Evolutionary conservation across 2,113 vertebrate genomes (phyloP), one percentile per base, ranked within the genome.

Genomic region (Conger conger): DNA sequence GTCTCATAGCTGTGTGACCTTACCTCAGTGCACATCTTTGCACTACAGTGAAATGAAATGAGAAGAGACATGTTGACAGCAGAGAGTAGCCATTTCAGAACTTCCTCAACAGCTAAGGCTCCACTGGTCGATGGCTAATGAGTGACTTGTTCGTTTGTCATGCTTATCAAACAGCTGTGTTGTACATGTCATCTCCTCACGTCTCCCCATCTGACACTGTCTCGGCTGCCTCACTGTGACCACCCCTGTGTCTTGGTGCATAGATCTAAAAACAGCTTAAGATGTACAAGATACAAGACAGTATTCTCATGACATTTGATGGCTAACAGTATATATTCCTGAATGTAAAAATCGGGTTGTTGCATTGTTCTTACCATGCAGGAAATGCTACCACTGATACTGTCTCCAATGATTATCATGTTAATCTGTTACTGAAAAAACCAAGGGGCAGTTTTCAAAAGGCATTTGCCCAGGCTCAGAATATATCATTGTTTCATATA

Each of bases 121-220:
- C 76, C 85, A 86, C 90, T 83, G 90, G 89, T 89, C 91, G 90
- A 88, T 87, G 88, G 87, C 92, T 93, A 94, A 93, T 93, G 92
- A 91, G 93, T 84, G 89, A 89, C 87, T 87, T 91, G 90, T 93
- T 93, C 81, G 87, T 93, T 93, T 93, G 89, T 93, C 92, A 92
- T 89, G 87, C 92, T 90, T 94, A 94, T 95, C 93, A 94, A 92
- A 94, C 94, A 93, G 86, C 9, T 84, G 87, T 83, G 87, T 87
- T 89, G 88, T 90, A 89, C 86, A 87, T 93, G 92, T 93, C 90
- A 87, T 94, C 91, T 88, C 81, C 86, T 90, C 90, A 90, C 80
- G 86, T 92, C 86, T 90, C 57, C 84, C 88, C 88, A 83, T 92
- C 90, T 90, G 91, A 87, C 90, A 83, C 86, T 90, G 90, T 84